phyloP scores from a whole-genome alignment of 2,888 invertebrate species.

The Dexiosoma caninum region DNA sequence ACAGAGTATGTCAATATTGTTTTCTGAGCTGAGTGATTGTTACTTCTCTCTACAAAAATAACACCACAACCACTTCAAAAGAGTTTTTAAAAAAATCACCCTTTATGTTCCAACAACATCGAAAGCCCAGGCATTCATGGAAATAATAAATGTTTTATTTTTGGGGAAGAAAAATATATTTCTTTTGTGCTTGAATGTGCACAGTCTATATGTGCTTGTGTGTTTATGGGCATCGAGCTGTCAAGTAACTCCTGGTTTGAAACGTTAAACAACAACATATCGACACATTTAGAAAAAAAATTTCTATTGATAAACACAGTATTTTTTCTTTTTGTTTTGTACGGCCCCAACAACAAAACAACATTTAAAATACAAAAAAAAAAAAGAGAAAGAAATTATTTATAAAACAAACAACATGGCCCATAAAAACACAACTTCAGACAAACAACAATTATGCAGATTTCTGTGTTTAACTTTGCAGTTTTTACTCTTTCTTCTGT shows the following conservation, averaged over 20 bases:
- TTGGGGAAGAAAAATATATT: background rate
- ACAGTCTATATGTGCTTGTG: too few relatives aligned
- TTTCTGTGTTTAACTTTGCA: constrained; percentile 45
- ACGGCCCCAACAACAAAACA: constrained; percentile 3
- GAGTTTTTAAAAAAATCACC: too few relatives aligned
- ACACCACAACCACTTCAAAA: too few relatives aligned
- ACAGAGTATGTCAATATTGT: too few relatives aligned
- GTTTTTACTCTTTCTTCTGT: background rate
- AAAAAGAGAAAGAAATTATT: background rate
- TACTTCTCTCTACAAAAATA: too few relatives aligned
- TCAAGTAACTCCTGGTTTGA: constrained; percentile 18
- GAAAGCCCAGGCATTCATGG: background rate
- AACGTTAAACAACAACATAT: constrained; percentile 63
- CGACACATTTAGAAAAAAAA: constrained; percentile 48
- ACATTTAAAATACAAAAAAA: constrained; percentile 4
- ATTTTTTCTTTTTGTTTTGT: too few relatives aligned
- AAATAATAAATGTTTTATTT: constrained; percentile 1
- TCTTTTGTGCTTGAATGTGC: too few relatives aligned
- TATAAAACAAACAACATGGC: constrained; percentile 24
- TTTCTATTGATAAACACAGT: constrained; percentile 3
- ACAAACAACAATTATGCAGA: constrained; percentile 65
- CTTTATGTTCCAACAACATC: constrained; percentile 14
- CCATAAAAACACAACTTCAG: constrained; percentile 62
- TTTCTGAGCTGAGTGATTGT: too few relatives aligned
- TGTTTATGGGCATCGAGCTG: background rate